Conservation (phyloP, 2,113 vertebrate species). For the Gnathochromis pfefferi region DNA sequence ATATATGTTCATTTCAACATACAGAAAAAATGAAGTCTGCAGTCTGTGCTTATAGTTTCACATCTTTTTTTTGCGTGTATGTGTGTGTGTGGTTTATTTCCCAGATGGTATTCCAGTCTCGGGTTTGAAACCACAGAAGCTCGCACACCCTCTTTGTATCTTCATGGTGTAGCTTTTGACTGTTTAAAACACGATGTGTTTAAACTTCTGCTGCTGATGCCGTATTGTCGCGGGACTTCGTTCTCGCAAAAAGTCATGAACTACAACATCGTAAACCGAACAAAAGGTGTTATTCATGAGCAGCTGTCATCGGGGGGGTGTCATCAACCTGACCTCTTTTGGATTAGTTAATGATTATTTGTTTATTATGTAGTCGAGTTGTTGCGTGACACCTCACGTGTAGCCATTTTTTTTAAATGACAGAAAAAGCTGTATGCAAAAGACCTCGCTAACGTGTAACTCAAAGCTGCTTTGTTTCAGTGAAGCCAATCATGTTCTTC, state of each 20-base stretch:
- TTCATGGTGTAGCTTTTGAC: neutral
- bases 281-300: neutral
- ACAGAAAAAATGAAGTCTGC: neutral
- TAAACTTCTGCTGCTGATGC: neutral
- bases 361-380: neutral
- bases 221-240: fast-evolving
- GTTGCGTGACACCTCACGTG: neutral
- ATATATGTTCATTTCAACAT: neutral
- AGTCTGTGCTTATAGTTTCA: neutral
- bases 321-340: neutral
- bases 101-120: neutral
- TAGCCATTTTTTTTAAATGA: neutral
- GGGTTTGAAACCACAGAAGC: neutral
- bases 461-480: neutral
- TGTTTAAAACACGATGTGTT: neutral
- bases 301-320: neutral
- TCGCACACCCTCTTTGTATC: neutral
- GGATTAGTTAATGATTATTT: neutral
- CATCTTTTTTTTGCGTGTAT: neutral
- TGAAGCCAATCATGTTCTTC: neutral
- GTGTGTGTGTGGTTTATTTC: neutral
- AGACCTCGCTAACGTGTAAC: neutral
- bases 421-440: neutral
- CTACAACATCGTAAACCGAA: neutral
- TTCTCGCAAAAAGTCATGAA: neutral